Base-by-base conservation (phyloP, 2,888 invertebrate species). In the Tortrix viridana region DNA sequence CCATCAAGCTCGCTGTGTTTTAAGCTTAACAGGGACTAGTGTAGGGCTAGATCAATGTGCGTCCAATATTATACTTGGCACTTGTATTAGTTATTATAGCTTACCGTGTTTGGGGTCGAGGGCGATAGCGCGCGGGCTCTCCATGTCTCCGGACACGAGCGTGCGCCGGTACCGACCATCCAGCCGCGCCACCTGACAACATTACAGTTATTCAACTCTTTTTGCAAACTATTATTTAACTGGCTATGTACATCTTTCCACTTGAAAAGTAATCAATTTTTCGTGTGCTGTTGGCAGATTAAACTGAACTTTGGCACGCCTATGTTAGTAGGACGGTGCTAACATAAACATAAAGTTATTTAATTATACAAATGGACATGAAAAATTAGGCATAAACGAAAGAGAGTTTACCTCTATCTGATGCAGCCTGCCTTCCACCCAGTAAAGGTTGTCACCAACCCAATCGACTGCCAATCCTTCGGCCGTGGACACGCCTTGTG, bases 381-480 rank as follows among this genome's bases (percentile, higher is more conserved):
- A 3, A 32, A 3, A 32, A 12, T 1, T 32, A 3, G 12, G 32
- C 0, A 9, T 9, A 0, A n/a, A n/a, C 38, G 19, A 23, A 38
- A 18, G 16, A 22, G 9, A 1, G 16, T 56, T 5, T 47, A 97
- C 97, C 92, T 97, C 97, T 65, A 97, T 96, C 86, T 97, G 97
- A 79, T 96, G 96, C 70, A 97, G 85, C 76, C 95, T 95, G 80
- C 96, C 95, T 84, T 97, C 97, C 18, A 97, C 96, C 97, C 97
- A 97, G 88, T 97, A 97, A 5, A 97, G 89, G 89, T 97, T 97
- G 73, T 94, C 93, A 20, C 95, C 97, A 68, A 97, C 94, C 97
- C 97, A 97, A 88, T 97, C 97, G 2, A 97, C 96, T 1, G 97
- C 97, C 69, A 97, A 88, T 0, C 97, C 98, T 88, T 98, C 98